Base-by-base conservation (phyloP, 2,113 vertebrate species). In the Puma concolor region DNA sequence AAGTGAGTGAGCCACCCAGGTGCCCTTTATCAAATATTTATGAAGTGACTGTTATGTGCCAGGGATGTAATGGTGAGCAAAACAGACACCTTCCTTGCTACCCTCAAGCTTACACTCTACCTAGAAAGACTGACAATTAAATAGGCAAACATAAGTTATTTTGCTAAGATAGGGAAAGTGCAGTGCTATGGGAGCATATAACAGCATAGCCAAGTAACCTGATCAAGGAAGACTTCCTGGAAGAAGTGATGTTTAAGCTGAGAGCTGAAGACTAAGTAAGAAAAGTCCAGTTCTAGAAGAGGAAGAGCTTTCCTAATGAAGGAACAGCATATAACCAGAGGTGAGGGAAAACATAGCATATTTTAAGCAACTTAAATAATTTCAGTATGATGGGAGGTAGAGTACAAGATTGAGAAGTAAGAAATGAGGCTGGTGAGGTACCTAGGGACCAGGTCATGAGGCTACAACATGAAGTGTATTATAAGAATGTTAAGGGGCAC, bases 221-320 rank as follows among this genome's bases (percentile, higher is more conserved):
- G 9, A 54, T 36, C 57, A 87, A 90, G 67, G 23, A 94, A 83
- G 63, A 36, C 63, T 71, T 93, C 52, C 41, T 79, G 44, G 76
- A 84, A 33, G 69, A 94, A 87, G 79, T 16, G 16, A 84, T 44
- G 29, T 54, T 91, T 85, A 81, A 50, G 5, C 3, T 72, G 69
- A 74, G 17, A 85, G n/a, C 29, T 94, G 16, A 96, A 81, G 44
- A 93, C 72, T 90, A 64, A 88, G 36, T 31, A 93, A 74, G 29
- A 93, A 41, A 80, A 67, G 79, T 13, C 29, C 15, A 57, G 16
- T 52, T 84, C 33, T 74, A 76, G 41, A 84, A 74, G 54, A 88
- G 54, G 12, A 92, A 82, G n/a, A 81, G 31, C 89, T 86, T 92
- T 67, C 31, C 66, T 71, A 15, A 31, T 64, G 48, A 88, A 89